Conservation (phyloP, 2,113 vertebrate genomes). For the Otolemur garnettii region DNA sequence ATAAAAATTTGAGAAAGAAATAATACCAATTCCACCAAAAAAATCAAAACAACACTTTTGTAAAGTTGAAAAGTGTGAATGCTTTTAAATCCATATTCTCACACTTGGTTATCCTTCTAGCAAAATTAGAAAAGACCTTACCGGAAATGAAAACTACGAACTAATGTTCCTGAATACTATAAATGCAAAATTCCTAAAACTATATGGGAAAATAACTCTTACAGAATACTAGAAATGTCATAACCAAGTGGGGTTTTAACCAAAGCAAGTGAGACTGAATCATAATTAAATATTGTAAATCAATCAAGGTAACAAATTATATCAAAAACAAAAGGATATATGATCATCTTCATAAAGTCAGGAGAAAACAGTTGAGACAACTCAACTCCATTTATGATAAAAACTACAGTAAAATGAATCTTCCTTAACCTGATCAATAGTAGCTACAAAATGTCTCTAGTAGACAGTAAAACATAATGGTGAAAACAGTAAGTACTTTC, state of each 20-base stretch:
- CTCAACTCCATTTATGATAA: background rate
- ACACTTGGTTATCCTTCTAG: background rate
- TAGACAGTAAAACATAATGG: background rate
- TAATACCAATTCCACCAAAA: background rate
- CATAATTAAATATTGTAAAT: background rate
- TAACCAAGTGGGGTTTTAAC: background rate
- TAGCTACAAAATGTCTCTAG: background rate
- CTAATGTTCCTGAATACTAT: background rate
- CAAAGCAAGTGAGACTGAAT: background rate
- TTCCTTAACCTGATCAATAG: background rate
- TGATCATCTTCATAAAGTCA: background rate
- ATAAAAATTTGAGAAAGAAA: background rate
- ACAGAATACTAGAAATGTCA: background rate
- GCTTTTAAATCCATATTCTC: background rate
- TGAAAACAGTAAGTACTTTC: background rate
- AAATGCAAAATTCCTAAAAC: background rate
- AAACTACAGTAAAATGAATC: background rate
- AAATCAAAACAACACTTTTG: background rate
- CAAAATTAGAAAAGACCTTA: background rate
- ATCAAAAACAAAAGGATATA: background rate
- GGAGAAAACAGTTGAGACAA: background rate
- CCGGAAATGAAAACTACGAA: background rate
- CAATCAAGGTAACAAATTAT: background rate
- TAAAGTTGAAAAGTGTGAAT: background rate
- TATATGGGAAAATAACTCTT: background rate